Percentiles rank a stretch among this genome's conserved stretches.
phyloP scores from a whole-genome alignment of 2,113 vertebrate species.

The Ctenomys sociabilis region DNA sequence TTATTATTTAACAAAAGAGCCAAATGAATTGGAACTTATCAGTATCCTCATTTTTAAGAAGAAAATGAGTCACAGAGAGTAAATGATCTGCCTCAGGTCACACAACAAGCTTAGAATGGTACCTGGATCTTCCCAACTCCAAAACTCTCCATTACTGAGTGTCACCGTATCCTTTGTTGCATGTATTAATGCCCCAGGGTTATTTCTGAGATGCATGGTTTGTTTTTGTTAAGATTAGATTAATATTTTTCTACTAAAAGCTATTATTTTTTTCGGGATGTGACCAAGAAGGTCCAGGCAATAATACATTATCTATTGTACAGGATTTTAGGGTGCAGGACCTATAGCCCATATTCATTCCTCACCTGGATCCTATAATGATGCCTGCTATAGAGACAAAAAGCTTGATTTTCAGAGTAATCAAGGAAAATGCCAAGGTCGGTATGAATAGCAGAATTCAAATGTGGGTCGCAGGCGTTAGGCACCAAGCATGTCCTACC shows the following conservation, averaged over 20 bases:
- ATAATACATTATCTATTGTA: not conserved
- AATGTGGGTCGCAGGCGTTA: not conserved
- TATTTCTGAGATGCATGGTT: not conserved
- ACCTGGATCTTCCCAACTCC: not conserved
- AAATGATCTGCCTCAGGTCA: not conserved
- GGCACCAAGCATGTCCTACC: not conserved
- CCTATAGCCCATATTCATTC: not conserved
- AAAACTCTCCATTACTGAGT: constrained; percentile 22
- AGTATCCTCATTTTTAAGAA: not conserved
- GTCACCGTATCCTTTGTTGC: not conserved
- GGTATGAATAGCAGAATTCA: not conserved
- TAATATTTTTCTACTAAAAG: not conserved
- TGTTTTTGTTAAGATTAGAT: constrained; percentile 8
- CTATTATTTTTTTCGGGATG: not conserved
- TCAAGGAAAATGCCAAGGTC: not conserved
- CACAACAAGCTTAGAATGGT: not conserved
- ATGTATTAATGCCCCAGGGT: constrained; percentile 43
- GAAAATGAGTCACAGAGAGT: not conserved
- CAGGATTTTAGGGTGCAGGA: not conserved
- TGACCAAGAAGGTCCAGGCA: not conserved
- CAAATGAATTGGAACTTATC: not conserved
- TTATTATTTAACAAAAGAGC: not conserved
- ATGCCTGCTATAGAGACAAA: not conserved
- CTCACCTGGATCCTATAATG: not conserved
- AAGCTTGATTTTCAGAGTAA: constrained; percentile 53